Percentiles rank a stretch among this genome's conserved stretches.
phyloP scores from a whole-genome alignment of 2,888 invertebrate genomes.

The Trisateles emortualis region DNA sequence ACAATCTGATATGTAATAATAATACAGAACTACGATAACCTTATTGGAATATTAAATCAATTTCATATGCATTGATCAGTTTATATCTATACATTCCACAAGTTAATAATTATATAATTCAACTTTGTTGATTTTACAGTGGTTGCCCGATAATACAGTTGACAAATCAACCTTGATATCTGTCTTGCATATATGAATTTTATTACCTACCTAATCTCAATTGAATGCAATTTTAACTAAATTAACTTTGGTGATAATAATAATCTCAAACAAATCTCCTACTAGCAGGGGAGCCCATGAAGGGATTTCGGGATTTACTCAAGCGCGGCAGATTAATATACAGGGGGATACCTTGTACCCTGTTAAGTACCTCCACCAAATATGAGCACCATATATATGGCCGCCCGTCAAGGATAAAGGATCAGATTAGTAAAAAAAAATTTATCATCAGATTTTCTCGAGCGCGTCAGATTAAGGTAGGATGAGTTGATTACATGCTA shows the following conservation, averaged over 20 bases:
- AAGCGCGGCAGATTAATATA: no score
- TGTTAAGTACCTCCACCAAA: no score
- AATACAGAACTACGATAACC: constrained; percentile 37
- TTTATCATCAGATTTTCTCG: no score
- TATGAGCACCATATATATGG: no score
- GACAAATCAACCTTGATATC: background rate
- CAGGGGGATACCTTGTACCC: no score
- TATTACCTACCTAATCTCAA: background rate
- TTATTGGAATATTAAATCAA: constrained; percentile 44
- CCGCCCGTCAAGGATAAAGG: no score
- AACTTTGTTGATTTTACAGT: constrained; percentile 8
- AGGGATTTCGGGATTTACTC: no score
- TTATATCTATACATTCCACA: constrained; percentile 49
- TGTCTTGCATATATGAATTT: background rate
- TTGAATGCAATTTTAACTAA: background rate
- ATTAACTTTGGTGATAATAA: background rate
- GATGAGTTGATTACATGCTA: no score
- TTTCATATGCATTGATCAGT: constrained; percentile 38
- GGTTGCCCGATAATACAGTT: constrained; percentile 5
- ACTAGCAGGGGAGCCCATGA: no score
- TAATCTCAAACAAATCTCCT: background rate
- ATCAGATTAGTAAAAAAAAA: no score
- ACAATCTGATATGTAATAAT: constrained; percentile 50
- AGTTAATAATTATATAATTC: constrained; percentile 18
- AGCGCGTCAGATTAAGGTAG: no score